These are phyloP conservation scores for Diachasmimorpha longicaudata DNA, from an alignment of 1,140 invertebrate species.

Conservation along the genomic window DNA sequence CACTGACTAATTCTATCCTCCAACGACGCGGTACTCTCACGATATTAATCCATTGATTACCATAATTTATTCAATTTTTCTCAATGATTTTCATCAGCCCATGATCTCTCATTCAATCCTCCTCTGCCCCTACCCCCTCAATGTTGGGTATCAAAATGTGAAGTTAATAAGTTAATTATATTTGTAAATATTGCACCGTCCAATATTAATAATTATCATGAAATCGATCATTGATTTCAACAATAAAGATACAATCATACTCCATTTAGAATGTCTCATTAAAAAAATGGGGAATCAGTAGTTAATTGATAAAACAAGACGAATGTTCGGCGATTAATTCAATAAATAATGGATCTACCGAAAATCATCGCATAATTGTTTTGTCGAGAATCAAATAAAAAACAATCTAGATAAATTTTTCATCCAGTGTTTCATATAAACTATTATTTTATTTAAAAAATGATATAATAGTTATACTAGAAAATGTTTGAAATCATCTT, in stretches of 20 bases:
- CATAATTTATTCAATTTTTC: conserved; percentile 13
- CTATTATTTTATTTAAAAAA: no score
- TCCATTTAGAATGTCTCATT: background rate
- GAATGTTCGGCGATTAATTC: background rate
- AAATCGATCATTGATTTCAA: conserved; percentile 44
- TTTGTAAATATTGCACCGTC: conserved; percentile 58
- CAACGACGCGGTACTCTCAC: conserved; percentile 16
- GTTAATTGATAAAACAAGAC: no score
- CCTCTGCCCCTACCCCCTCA: background rate
- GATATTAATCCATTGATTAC: conserved; percentile 11
- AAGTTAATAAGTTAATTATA: conserved; percentile 47
- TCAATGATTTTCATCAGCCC: conserved; percentile 22
- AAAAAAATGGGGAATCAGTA: no score
- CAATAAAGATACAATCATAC: conserved; percentile 41
- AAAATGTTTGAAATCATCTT: background rate
- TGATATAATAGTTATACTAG: background rate
- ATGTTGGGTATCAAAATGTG: conserved; percentile 43
- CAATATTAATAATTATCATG: conserved; percentile 52
- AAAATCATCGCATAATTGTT: background rate
- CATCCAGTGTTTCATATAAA: no score
- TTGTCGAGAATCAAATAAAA: no score
- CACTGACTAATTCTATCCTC: conserved; percentile 32
- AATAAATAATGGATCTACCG: background rate
- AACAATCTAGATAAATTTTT: background rate
- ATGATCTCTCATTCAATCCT: conserved; percentile 35